Conservation (phyloP, 1,140 invertebrate genomes). For the Sweltsa coloradensis region DNA sequence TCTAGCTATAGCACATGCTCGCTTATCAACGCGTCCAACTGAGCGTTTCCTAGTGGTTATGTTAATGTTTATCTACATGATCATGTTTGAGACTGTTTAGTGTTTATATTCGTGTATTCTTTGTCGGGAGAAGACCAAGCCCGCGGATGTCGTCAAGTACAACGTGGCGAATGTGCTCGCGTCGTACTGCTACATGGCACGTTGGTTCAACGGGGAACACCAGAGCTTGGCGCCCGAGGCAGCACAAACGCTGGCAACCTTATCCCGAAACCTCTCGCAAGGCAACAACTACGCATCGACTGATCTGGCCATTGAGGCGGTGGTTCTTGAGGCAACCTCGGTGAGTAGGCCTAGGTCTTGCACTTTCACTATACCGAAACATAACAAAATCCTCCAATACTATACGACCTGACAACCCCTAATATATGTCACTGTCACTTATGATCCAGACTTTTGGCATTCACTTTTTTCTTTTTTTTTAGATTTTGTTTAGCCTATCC, state of each 20-base stretch:
- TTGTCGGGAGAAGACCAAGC: conserved; percentile 41
- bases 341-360: too few relatives aligned
- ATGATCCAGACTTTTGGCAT: background rate
- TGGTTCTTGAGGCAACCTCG: conserved; percentile 40
- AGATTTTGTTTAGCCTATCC: too few relatives aligned
- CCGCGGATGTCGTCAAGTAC: conserved; percentile 46
- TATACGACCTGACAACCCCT: too few relatives aligned
- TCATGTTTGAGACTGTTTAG: too few relatives aligned
- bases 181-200: conserved; percentile 46
- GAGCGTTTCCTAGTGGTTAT: too few relatives aligned
- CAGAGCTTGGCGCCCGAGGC: conserved; percentile 43
- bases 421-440: too few relatives aligned
- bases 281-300: conserved; percentile 46
- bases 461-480: background rate
- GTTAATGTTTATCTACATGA: too few relatives aligned
- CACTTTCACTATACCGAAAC: too few relatives aligned
- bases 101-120: conserved; percentile 16
- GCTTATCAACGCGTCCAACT: too few relatives aligned
- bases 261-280: conserved; percentile 44
- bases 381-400: too few relatives aligned
- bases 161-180: conserved; percentile 57
- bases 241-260: conserved; percentile 36
- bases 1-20: too few relatives aligned
- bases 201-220: conserved; percentile 60
- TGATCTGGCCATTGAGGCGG: conserved; percentile 43